These are phyloP conservation scores for Campoletis sonorensis DNA, from an alignment of 1,140 invertebrate species.

Conservation along the genomic window DNA sequence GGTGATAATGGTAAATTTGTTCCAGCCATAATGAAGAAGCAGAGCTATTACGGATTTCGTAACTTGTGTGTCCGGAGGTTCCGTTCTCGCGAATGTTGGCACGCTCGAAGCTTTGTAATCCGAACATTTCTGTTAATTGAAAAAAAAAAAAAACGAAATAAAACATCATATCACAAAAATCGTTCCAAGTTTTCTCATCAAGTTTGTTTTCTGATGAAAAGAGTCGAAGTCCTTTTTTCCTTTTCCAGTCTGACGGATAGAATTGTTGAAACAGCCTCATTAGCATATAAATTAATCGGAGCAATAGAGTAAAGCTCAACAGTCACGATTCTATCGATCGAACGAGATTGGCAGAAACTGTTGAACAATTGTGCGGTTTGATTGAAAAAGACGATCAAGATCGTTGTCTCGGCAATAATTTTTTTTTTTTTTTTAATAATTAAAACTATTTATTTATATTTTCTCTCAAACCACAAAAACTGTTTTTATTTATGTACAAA, in stretches of 20 bases:
- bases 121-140: constrained; percentile 91
- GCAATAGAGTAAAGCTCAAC: too few species aligned
- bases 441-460: too few species aligned
- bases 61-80: constrained; percentile 95
- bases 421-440: too few species aligned
- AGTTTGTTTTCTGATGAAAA: too few species aligned
- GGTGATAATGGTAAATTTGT: constrained; percentile 94
- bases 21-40: constrained; percentile 93
- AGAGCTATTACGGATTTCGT: constrained; percentile 95
- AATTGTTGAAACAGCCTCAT: constrained; percentile 55
- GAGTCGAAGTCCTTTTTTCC: neutral
- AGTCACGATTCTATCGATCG: too few species aligned
- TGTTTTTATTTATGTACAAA: too few species aligned
- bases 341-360: too few species aligned
- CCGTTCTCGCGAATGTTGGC: constrained; percentile 95
- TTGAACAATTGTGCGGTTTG: neutral
- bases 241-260: neutral
- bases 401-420: too few species aligned
- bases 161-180: too few species aligned
- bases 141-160: neutral
- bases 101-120: constrained; percentile 91
- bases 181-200: too few species aligned
- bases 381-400: too few species aligned
- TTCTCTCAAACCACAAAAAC: too few species aligned
- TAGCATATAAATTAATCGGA: constrained; percentile 66